Conservation (phyloP, 2,113 vertebrate species). For the Eolophus roseicapilla region DNA sequence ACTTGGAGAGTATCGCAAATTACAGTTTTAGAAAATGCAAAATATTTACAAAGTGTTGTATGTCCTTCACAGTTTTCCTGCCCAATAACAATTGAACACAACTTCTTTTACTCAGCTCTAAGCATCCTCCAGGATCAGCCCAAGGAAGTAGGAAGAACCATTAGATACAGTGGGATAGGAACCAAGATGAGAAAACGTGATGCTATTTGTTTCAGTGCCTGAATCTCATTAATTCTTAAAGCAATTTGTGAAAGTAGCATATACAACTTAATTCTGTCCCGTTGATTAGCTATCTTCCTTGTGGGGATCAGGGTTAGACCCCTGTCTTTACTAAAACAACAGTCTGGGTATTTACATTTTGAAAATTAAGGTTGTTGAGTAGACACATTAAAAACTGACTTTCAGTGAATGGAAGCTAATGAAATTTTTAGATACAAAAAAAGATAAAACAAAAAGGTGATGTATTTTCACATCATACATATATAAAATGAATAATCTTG, state of each 20-base stretch:
- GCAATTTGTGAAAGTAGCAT: not conserved
- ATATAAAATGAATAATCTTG: not conserved
- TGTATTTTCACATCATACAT: not conserved
- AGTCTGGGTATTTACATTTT: not conserved
- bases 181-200: fast-evolving
- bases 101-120: not conserved
- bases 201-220: not conserved
- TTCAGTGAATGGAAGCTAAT: not conserved
- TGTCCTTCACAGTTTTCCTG: not conserved
- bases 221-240: not conserved
- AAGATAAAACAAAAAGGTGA: not conserved
- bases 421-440: not conserved
- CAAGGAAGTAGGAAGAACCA: not conserved
- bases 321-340: not conserved
- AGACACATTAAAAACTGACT: not conserved
- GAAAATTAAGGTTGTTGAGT: not conserved
- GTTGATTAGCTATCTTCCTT: not conserved
- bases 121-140: not conserved
- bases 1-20: not conserved
- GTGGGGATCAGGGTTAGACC: not conserved
- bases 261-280: not conserved
- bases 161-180: not conserved
- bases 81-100: not conserved
- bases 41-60: not conserved
- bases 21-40: not conserved